These are phyloP conservation scores for Andrena praecox DNA, from an alignment of 2,888 invertebrate genomes.

Conservation along the genomic window DNA sequence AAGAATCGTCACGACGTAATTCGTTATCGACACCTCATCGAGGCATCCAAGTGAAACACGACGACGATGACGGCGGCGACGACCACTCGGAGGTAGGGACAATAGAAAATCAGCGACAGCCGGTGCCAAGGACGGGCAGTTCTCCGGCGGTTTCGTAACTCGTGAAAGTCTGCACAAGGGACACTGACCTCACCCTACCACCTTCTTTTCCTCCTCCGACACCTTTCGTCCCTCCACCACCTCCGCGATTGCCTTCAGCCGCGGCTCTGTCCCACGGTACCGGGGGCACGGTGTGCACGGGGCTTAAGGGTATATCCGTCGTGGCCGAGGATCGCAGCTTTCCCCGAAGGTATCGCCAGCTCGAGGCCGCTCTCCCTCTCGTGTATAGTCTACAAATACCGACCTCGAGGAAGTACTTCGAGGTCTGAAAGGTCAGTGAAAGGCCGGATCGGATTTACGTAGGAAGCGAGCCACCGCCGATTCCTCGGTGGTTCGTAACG, in stretches of 20 bases:
- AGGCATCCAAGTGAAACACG: conserved; percentile 72
- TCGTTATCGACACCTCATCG: conserved; percentile 42
- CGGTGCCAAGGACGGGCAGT: conserved; percentile 85
- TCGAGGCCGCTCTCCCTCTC: conserved; percentile 47
- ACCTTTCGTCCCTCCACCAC: conserved; percentile 44
- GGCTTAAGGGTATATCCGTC: conserved; percentile 51
- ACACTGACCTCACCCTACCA: conserved; percentile 84
- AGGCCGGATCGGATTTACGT: conserved; percentile 72
- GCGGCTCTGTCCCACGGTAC: conserved; percentile 51
- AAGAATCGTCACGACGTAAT: conserved; percentile 26
- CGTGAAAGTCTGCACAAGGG: conserved; percentile 84
- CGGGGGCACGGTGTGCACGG: conserved; percentile 36
- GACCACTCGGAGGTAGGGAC: conserved; percentile 73
- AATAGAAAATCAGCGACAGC: conserved; percentile 84
- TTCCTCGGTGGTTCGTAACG: conserved; percentile 28
- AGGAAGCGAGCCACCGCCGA: conserved; percentile 60
- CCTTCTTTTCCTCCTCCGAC: conserved; percentile 59
- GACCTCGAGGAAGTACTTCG: conserved; percentile 73
- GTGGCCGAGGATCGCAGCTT: conserved; percentile 58
- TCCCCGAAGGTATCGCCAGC: conserved; percentile 63
- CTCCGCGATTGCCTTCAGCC: conserved; percentile 53
- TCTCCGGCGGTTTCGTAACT: conserved; percentile 84
- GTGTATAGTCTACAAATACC: conserved; percentile 48
- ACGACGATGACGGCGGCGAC: conserved; percentile 55
- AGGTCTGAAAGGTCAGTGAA: conserved; percentile 79